phyloP scores from a whole-genome alignment of 2,797 vertebrate genomes.

The Sylvilagus floridanus region DNA sequence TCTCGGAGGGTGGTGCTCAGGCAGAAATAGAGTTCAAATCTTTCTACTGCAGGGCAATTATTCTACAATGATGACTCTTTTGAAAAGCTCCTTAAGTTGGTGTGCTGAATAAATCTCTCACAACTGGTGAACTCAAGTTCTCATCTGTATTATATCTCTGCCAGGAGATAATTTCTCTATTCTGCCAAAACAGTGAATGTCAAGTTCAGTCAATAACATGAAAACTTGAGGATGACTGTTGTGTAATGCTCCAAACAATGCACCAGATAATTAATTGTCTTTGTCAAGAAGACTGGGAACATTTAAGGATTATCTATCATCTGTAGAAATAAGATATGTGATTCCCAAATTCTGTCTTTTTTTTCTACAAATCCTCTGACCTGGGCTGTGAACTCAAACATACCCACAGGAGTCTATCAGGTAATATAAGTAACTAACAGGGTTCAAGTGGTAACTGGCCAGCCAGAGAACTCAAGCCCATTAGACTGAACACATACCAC shows the following conservation, averaged over 20 bases:
- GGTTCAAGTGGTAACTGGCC: background rate
- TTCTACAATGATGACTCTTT: background rate
- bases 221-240: conserved; percentile 18
- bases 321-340: conserved; percentile 9
- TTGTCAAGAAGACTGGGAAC: background rate
- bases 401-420: background rate
- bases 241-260: conserved; percentile 30
- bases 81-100: background rate
- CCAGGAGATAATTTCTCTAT: background rate
- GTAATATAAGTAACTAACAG: background rate
- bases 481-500: background rate
- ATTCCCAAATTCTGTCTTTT: background rate
- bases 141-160: conserved; percentile 20
- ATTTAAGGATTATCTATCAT: background rate
- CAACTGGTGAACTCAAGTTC: background rate
- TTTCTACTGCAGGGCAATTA: background rate
- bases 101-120: background rate
- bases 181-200: background rate
- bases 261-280: background rate
- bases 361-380: background rate
- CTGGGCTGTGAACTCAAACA: background rate
- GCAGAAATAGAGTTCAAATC: background rate
- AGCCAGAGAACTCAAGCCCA: background rate
- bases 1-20: background rate
- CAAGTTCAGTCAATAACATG: conserved; percentile 51